Evolutionary conservation across 2,888 invertebrate genomes (phyloP).

Genomic region (Lochmaea capreae): DNA sequence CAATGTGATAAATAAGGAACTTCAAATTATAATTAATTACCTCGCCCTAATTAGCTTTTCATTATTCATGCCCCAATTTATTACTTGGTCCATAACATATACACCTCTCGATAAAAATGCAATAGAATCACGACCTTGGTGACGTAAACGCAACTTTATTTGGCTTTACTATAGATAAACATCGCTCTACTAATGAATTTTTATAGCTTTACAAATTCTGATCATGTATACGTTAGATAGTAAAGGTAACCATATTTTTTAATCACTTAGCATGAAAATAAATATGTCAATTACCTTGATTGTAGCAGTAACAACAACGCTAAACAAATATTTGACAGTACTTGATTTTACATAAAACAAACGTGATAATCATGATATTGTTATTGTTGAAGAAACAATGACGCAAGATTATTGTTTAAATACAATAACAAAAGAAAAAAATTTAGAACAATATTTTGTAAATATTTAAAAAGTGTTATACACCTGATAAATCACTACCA

Average conservation of each 20-base stretch:
- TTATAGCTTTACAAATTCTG: slow-evolving; percentile 1
- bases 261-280: neutral
- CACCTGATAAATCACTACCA: no score
- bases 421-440: neutral
- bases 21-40: no score
- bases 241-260: slow-evolving; percentile 1
- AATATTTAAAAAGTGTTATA: neutral
- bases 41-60: no score
- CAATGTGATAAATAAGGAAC: no score
- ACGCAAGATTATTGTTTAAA: neutral
- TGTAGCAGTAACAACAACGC: neutral
- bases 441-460: neutral
- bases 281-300: slow-evolving; percentile 4
- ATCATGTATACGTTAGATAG: neutral
- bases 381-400: neutral
- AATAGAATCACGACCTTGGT: no score
- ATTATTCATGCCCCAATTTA: no score
- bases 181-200: neutral
- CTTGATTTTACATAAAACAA: slow-evolving; percentile 9
- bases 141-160: no score
- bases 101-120: no score
- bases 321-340: neutral
- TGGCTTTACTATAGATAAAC: neutral
- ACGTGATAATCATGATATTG: slow-evolving; percentile 2
- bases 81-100: no score